Base-by-base conservation (phyloP, 1,140 invertebrate genomes). In the Heliconius himera region DNA sequence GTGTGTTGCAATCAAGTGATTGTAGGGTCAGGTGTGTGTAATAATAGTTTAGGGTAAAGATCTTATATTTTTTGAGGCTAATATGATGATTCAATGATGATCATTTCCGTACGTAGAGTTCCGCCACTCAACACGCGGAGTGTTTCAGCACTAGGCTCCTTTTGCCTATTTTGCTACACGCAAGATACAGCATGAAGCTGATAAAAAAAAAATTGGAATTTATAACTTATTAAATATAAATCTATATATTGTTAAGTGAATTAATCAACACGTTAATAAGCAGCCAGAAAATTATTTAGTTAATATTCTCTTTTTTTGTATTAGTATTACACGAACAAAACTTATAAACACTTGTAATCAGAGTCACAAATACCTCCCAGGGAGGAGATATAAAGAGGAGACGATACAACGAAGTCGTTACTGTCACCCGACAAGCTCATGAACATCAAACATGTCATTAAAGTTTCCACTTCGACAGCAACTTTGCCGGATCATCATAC, bases 391-490 rank as follows among this genome's bases (percentile, higher is more conserved):
- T 66, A 26, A 66, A 29, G 9, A 66, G 60, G 60, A 66, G 60
- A 29, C 22, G 60, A 66, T 9, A 29, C 60, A 66, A 16, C 60
- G n/a, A 66, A 66, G 22, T 66, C 26, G 60, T 66, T 66, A 66
- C 60, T 66, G 60, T 66, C 22, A 66, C 22, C 0, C 26, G 60
- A 66, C 54, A 3, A 60, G n/a, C 54, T 60, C 54, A 60, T 26
- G 26, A 66, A 66, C 60, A 66, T 66, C 26, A 66, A 66, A 66
- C 60, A 66, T 66, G 60, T 66, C 60, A 66, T 66, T 66, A 16
- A 66, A 66, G 60, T 66, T 66, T 66, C 22, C 29, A 66, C 60
- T 66, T 66, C 26, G 60, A 66, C 26, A 66, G 22, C 26, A 66
- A 66, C 60, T 66, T 29, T 29, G 3, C 60, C n/a, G 60, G 22